phyloP scores from a whole-genome alignment of 2,797 vertebrate genomes.

The Anguilla pacifica region DNA sequence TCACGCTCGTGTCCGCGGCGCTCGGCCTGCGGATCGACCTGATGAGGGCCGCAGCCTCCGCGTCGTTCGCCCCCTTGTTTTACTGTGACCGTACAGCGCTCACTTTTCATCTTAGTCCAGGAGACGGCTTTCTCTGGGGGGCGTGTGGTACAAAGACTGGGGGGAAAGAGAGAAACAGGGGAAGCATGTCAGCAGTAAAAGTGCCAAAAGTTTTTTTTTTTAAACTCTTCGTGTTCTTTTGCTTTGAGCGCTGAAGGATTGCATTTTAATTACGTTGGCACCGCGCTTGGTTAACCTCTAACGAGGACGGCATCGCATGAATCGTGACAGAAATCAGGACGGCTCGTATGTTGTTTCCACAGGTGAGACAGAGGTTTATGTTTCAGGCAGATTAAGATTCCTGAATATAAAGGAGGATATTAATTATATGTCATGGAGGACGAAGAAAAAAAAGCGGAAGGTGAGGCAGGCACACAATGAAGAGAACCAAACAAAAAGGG shows the following conservation, averaged over 20 bases:
- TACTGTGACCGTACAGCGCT: not conserved
- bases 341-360: not conserved
- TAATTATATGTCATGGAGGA: not conserved
- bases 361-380: conserved; percentile 5
- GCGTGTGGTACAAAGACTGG: not conserved
- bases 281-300: conserved; percentile 11
- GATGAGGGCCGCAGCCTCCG: not conserved
- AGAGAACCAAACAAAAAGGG: not conserved
- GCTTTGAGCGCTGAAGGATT: not conserved
- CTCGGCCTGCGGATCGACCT: not conserved
- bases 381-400: conserved; percentile 6
- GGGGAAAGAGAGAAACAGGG: not conserved
- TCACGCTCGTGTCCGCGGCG: not conserved
- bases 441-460: not conserved
- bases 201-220: conserved; percentile 7
- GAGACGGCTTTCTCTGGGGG: not conserved
- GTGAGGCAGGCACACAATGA: not conserved
- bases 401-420: not conserved
- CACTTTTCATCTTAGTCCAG: not conserved
- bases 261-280: conserved; percentile 16
- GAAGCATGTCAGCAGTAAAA: not conserved
- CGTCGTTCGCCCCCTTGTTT: not conserved
- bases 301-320: not conserved
- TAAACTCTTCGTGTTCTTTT: not conserved
- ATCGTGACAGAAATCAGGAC: not conserved